Evolutionary conservation across 2,113 vertebrate genomes (phyloP).

Genomic region (Asarcornis scutulata): DNA sequence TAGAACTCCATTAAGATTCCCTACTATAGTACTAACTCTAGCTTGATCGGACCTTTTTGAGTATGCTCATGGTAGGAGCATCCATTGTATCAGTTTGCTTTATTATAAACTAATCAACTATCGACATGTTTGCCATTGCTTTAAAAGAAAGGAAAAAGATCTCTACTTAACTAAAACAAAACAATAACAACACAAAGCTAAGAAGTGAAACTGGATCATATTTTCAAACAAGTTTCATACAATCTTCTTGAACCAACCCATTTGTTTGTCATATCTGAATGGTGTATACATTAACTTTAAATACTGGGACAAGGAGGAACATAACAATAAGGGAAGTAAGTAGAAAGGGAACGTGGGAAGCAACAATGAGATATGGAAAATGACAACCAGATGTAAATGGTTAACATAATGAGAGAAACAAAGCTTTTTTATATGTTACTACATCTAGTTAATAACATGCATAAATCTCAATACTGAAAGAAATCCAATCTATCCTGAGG

Average conservation of each 20-base stretch:
- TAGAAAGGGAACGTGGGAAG: not conserved
- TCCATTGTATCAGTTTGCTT: not conserved
- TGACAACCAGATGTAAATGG: not conserved
- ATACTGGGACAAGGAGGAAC: not conserved
- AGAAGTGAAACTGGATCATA: not conserved
- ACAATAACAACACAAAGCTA: not conserved
- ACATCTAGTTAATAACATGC: not conserved
- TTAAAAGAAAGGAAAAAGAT: not conserved
- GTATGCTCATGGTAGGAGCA: not conserved
- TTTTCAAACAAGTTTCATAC: not conserved
- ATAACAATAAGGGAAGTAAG: not conserved
- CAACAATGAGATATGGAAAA: not conserved
- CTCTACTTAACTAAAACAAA: not conserved
- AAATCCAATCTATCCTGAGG: not conserved
- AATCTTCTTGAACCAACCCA: not conserved
- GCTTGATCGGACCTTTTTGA: not conserved
- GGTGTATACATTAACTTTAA: not conserved
- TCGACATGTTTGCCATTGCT: not conserved
- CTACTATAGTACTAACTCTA: not conserved
- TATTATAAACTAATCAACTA: not conserved
- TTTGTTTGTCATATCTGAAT: not conserved
- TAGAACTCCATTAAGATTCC: not conserved
- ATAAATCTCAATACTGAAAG: not conserved
- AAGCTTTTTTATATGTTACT: not conserved
- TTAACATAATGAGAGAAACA: not conserved